These are phyloP conservation scores for Magallana ariakensis DNA, from an alignment of 1,140 invertebrate genomes.

Conservation along the genomic window DNA sequence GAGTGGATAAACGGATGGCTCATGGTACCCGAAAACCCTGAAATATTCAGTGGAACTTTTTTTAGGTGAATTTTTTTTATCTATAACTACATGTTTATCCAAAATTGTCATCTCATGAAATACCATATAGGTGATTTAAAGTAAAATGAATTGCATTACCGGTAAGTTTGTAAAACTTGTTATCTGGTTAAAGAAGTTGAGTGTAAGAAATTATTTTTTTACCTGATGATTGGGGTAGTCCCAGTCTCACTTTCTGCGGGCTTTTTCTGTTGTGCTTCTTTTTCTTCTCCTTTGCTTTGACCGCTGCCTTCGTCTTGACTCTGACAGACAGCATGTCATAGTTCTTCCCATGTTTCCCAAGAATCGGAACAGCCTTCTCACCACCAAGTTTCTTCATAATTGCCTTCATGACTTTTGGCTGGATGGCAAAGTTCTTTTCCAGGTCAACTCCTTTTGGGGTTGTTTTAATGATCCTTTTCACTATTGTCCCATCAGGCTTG, in stretches of 20 bases:
- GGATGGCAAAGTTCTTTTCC: conserved; percentile 30
- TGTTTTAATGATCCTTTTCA: neutral
- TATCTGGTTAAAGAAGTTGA: no score
- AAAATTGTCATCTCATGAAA: no score
- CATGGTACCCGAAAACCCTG: conserved; percentile 42
- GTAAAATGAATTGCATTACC: no score
- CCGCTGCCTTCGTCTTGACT: conserved; percentile 8
- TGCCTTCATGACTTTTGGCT: conserved; percentile 44
- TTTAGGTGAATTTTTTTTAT: no score
- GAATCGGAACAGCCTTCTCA: conserved; percentile 1
- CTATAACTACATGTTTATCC: no score
- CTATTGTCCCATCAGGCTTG: conserved; percentile 17
- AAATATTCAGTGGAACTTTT: no score
- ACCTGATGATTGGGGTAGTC: conserved; percentile 55
- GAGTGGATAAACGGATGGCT: conserved; percentile 72
- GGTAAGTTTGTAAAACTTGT: no score
- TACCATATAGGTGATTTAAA: no score
- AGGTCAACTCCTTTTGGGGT: neutral
- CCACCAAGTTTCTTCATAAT: conserved; percentile 40
- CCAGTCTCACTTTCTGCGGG: conserved; percentile 48
- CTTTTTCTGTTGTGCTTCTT: conserved; percentile 49
- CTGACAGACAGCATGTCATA: conserved; percentile 2
- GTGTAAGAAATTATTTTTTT: neutral
- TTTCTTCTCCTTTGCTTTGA: conserved; percentile 35
- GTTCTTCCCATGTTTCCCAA: conserved; percentile 8